Base-by-base conservation (phyloP, 2,797 vertebrate species). In the Dryobates pubescens region DNA sequence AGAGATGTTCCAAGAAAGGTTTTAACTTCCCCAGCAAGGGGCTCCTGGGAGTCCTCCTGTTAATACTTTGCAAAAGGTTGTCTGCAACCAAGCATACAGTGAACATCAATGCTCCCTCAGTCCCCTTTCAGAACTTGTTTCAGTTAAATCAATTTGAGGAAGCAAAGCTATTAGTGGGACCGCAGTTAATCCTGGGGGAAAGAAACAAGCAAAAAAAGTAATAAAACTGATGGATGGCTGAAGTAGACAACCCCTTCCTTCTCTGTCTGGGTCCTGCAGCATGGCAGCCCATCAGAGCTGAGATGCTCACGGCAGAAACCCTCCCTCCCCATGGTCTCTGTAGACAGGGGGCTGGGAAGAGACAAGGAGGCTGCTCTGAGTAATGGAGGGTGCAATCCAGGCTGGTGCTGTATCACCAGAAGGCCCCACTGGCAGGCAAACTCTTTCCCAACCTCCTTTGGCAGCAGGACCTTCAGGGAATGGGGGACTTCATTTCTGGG, bases 91-190 rank as follows among this genome's bases (percentile, higher is more conserved):
- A 97, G 84, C 71, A 63, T 65, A 63, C 10, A 5, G 78, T 56
- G 76, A 93, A 23, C 88, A 90, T 6, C 88, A 83, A 92, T 83
- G 88, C 69, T 68, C 69, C 83, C 89, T 84, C 79, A 80, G 95
- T 32, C 65, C 76, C 88, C 61, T 70, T 81, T 61, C 68, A 92
- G 69, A 78, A 22, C 65, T 67, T 2, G 1, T 86, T 86, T 24
- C 41, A 57, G 63, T 81, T 92, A 72, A 86, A 95, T 94, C 90
- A 79, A 92, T 95, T 22, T 9, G 81, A 54, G 92, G 64, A 83
- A 94, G 76, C 90, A 87, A 87, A 92, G 91, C 90, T 89, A 88
- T 95, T 94, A 96, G 82, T 54, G 63, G 88, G 87, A 91, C 85
- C 15, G 27, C 67, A 56, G 92, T 83, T 94, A 94, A 94, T 93